A percentile compares a stretch with the other conserved stretches of the same genome.
These are phyloP conservation scores for Agonopterix alstromeriana DNA, from an alignment of 2,888 invertebrate genomes.

Conservation along the genomic window DNA sequence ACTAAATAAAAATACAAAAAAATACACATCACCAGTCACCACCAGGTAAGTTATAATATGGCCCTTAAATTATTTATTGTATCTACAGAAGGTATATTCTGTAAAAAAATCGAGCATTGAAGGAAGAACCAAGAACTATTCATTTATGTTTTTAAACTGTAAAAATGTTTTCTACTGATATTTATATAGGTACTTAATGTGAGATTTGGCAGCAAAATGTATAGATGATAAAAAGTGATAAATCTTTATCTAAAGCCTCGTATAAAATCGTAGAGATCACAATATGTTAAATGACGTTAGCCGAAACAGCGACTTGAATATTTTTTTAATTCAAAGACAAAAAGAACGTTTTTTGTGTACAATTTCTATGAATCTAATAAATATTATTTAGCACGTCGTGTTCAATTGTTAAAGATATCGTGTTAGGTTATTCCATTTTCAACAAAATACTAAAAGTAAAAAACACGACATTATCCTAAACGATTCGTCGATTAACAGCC, in stretches of 20 bases:
- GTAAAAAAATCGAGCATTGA: no score
- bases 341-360: no score
- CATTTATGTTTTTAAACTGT: no score
- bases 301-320: neutral
- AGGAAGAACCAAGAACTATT: no score
- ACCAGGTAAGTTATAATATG: slow-evolving; percentile 15
- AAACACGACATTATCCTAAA: no score
- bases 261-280: slow-evolving; percentile 3
- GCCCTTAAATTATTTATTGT: slow-evolving; percentile 8
- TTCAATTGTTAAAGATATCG: no score
- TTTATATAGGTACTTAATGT: neutral
- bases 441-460: no score
- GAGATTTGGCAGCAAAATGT: slow-evolving; percentile 2
- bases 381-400: no score
- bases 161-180: neutral
- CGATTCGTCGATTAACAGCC: no score
- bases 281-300: neutral
- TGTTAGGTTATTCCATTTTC: no score
- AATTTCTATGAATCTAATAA: no score
- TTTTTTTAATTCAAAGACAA: neutral
- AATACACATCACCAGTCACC: slow-evolving; percentile 27
- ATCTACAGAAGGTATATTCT: neutral
- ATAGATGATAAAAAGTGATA: neutral
- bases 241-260: slow-evolving; percentile 3
- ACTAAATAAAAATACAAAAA: slow-evolving; percentile 17